A percentile compares a stretch with the other conserved stretches of the same genome.
These are phyloP conservation scores for Ancistrus triradiatus DNA, from an alignment of 2,113 vertebrate species.

Conservation along the genomic window DNA sequence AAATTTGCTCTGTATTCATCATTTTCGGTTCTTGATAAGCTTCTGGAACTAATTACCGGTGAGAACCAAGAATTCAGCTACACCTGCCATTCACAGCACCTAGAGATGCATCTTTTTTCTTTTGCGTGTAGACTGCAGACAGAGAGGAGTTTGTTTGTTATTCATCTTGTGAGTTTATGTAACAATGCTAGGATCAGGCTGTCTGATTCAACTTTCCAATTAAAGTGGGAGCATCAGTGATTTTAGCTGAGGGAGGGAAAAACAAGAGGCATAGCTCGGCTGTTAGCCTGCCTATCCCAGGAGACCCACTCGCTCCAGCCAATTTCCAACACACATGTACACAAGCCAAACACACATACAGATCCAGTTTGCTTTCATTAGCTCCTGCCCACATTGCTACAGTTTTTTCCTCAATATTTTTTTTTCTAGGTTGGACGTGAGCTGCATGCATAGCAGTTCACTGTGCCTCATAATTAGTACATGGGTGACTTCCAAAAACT, in stretches of 20 bases:
- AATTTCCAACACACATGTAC: constrained; percentile 20
- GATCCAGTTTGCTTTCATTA: constrained; percentile 55
- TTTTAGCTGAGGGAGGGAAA: constrained; percentile 28
- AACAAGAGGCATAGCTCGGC: constrained; percentile 9
- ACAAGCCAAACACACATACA: neutral
- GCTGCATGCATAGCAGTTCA: too few species aligned
- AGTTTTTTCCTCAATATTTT: neutral
- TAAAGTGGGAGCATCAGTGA: constrained; percentile 45
- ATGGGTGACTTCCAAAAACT: too few species aligned
- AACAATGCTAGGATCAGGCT: constrained; percentile 21
- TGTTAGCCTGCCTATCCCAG: constrained; percentile 25
- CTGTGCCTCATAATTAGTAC: too few species aligned
- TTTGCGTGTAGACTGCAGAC: constrained; percentile 37
- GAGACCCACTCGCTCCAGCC: constrained; percentile 18
- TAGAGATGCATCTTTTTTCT: too few species aligned
- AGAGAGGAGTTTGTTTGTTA: constrained; percentile 26
- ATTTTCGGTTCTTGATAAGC: too few species aligned
- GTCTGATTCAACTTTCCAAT: constrained; percentile 38
- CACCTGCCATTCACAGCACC: too few species aligned
- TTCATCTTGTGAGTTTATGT: constrained; percentile 28
- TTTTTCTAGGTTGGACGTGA: too few species aligned
- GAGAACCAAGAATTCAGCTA: too few species aligned
- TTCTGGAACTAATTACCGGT: too few species aligned
- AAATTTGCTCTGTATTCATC: too few species aligned
- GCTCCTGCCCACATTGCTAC: constrained; percentile 45